Base-by-base conservation (phyloP, 2,888 invertebrate genomes). In the Charanyca ferruginea region DNA sequence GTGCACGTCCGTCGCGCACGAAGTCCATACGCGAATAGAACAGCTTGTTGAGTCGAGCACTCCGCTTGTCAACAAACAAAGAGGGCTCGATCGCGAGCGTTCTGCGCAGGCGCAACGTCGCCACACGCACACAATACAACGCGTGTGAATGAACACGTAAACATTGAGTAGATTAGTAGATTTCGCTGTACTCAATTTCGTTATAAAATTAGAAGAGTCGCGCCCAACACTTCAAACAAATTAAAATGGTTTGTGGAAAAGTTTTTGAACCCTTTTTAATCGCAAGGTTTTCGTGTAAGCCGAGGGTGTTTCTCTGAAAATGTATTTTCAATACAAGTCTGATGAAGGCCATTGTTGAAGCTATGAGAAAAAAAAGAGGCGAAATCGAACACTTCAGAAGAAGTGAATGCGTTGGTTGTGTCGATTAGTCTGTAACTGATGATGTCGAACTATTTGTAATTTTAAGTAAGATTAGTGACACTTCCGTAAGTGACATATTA, bases 21-120 rank as follows among this genome's bases (percentile, higher is more conserved):
- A 84, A 88, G 88, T 87, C 88, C 78, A 83, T 83, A 84, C 90
- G 89, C 89, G 89, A 89, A 90, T 87, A 85, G 85, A 85, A 84
- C 84, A 81, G 88, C 84, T 87, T 87, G 88, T 86, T 85, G 87
- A 86, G 87, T 85, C 55, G 76, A 60, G 76, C 79, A 84, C 82
- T 83, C 85, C 80, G 94, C 94, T 94, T 94, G 94, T 94, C 94
- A 94, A 94, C 94, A 94, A 94, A 94, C 94, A 94, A 94, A 94
- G 94, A 93, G 91, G 90, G 91, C 91, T 91, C 89, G 92, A 85
- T 88, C 87, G 88, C 83, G 84, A 78, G 81, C 85, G 87, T 85
- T 86, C 78, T 86, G 91, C 92, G 92, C 93, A 92, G 87, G 91
- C 92, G 92, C 91, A 85, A 82, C 87, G 86, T 85, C 89, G 88